Evolutionary conservation across 2,797 vertebrate species (phyloP).

Genomic region (Paedocypris micromegethes): DNA sequence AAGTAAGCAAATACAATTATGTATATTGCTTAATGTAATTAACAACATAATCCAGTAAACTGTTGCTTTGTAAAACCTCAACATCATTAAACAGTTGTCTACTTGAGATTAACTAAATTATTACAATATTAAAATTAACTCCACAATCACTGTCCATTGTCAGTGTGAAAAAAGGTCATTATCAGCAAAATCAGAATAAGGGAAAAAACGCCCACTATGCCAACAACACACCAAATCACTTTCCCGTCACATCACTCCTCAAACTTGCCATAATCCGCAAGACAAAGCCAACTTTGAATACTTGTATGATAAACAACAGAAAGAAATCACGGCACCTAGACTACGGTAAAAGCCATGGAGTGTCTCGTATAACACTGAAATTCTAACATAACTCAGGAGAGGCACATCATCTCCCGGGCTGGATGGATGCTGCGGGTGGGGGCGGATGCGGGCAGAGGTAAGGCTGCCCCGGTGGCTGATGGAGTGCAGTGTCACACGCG

Average conservation of each 20-base stretch:
- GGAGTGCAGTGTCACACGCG: constrained; percentile 96
- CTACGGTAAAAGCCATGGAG: constrained; percentile 61
- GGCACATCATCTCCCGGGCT: constrained; percentile 87
- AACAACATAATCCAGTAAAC: too few relatives aligned
- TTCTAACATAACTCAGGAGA: constrained; percentile 90
- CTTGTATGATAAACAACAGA: constrained; percentile 59
- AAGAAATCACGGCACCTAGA: constrained; percentile 53
- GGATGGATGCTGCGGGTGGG: constrained; percentile 44
- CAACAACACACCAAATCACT: too few relatives aligned
- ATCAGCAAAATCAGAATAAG: too few relatives aligned
- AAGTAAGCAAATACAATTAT: too few relatives aligned
- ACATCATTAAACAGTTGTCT: too few relatives aligned
- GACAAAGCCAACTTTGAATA: constrained; percentile 79
- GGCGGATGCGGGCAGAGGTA: constrained; percentile 70
- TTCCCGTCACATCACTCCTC: not conserved
- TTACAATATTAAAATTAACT: too few relatives aligned
- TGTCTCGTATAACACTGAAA: constrained; percentile 87
- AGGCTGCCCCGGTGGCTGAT: constrained; percentile 82
- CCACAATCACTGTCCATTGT: too few relatives aligned
- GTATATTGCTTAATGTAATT: too few relatives aligned
- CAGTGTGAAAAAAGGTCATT: too few relatives aligned
- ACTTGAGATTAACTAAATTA: too few relatives aligned
- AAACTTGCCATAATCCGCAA: constrained; percentile 24
- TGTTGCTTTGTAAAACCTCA: too few relatives aligned
- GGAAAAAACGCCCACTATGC: too few relatives aligned